Conservation (phyloP, 2,113 vertebrate species). For the Smithornis capensis region DNA sequence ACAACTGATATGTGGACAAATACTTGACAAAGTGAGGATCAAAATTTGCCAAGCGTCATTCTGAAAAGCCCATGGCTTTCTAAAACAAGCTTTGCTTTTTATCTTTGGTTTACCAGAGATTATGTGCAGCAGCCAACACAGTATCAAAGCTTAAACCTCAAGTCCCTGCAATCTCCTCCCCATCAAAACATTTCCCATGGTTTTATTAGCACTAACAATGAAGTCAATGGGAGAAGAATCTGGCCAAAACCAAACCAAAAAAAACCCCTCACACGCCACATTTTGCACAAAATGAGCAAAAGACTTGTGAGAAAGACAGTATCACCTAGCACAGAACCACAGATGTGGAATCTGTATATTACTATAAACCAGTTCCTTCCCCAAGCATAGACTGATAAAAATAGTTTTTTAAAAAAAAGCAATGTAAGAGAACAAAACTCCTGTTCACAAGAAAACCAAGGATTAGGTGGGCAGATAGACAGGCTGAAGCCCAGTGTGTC, state of each 20-base stretch:
- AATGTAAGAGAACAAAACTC: background rate
- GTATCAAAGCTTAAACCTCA: slow-evolving; percentile 37
- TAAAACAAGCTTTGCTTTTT: slow-evolving; percentile 44
- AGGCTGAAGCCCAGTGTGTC: background rate
- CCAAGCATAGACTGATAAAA: background rate
- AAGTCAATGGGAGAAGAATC: slow-evolving; percentile 1
- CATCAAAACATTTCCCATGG: slow-evolving; percentile 47
- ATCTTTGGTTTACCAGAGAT: slow-evolving; percentile 43
- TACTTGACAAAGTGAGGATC: slow-evolving; percentile 26
- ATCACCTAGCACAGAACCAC: background rate
- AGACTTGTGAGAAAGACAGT: background rate
- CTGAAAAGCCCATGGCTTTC: slow-evolving; percentile 38
- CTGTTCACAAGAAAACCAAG: background rate
- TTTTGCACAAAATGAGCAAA: background rate
- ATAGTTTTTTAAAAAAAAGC: background rate
- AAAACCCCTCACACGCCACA: background rate
- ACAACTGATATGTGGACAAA: slow-evolving; percentile 36
- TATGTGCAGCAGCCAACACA: slow-evolving; percentile 13
- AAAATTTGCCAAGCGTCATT: slow-evolving; percentile 39
- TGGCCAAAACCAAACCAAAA: slow-evolving; percentile 1
- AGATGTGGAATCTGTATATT: background rate
- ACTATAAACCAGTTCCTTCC: background rate
- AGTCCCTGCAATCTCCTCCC: background rate
- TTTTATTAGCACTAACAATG: slow-evolving; percentile 31
- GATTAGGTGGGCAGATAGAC: background rate